Evolutionary conservation across 2,888 invertebrate species (phyloP).

Genomic region (Lochmaea crataegi): DNA sequence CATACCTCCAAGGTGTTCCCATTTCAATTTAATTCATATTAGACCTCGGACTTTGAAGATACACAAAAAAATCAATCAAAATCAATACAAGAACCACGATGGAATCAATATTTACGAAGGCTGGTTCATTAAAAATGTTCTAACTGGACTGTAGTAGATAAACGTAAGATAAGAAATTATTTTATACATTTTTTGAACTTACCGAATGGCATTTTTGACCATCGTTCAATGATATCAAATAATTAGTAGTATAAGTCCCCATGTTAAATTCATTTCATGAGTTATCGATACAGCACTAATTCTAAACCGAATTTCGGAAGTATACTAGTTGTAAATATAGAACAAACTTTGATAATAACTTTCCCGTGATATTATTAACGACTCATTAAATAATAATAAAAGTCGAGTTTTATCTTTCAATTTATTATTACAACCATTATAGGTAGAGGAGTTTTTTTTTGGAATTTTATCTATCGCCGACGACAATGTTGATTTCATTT

Average conservation of each 20-base stretch:
- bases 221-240: background rate
- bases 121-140: too few species aligned
- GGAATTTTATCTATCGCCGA: background rate
- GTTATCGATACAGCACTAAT: background rate
- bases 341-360: conserved; percentile 12
- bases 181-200: too few species aligned
- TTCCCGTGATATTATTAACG: conserved; percentile 11
- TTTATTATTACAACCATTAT: background rate
- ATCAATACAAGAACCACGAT: too few species aligned
- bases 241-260: background rate
- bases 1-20: too few species aligned
- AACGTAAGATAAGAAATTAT: too few species aligned
- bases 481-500: background rate
- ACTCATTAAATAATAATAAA: background rate
- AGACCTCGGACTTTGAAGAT: too few species aligned
- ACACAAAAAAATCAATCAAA: too few species aligned
- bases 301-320: conserved; percentile 9
- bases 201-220: background rate
- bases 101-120: too few species aligned
- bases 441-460: too few species aligned
- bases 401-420: background rate
- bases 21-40: too few species aligned
- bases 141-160: too few species aligned
- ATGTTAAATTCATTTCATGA: background rate
- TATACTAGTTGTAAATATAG: conserved; percentile 12